These are phyloP conservation scores for Xiphorhynchus erythropygius DNA, from an alignment of 2,797 vertebrate genomes.

Conservation along the genomic window DNA sequence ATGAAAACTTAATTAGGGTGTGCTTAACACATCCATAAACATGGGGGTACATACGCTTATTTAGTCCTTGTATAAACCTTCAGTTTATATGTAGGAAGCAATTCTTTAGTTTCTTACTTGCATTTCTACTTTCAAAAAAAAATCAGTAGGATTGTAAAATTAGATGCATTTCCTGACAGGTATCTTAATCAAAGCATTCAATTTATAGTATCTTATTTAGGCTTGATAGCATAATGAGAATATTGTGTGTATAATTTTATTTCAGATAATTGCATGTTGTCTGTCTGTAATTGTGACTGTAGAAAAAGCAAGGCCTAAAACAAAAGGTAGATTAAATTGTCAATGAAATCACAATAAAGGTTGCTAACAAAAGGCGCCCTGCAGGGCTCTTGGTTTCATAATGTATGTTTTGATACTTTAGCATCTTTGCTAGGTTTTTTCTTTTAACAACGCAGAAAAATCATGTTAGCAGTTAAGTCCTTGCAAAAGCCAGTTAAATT, in stretches of 20 bases:
- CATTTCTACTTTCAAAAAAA: background rate
- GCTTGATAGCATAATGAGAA: constrained; percentile 23
- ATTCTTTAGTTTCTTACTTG: background rate
- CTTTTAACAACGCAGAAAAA: background rate
- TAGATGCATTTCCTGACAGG: background rate
- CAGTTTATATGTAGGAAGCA: background rate
- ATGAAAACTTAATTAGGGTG: background rate
- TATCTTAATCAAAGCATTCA: constrained; percentile 14
- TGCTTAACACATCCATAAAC: background rate
- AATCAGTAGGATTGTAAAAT: constrained; percentile 2
- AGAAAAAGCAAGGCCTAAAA: constrained; percentile 18
- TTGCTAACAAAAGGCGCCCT: constrained; percentile 31
- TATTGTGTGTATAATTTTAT: constrained; percentile 25
- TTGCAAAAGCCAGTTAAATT: background rate
- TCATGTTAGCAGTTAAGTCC: background rate
- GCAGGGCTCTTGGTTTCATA: background rate
- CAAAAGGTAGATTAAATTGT: constrained; percentile 36
- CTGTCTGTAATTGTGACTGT: constrained; percentile 27
- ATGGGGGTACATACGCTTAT: background rate
- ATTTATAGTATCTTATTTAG: background rate
- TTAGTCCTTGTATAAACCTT: background rate
- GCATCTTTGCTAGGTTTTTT: background rate
- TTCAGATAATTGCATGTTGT: constrained; percentile 51
- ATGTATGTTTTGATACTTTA: background rate
- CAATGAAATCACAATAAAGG: constrained; percentile 4